Conservation (phyloP, 2,113 vertebrate genomes). For the Limanda limanda region DNA sequence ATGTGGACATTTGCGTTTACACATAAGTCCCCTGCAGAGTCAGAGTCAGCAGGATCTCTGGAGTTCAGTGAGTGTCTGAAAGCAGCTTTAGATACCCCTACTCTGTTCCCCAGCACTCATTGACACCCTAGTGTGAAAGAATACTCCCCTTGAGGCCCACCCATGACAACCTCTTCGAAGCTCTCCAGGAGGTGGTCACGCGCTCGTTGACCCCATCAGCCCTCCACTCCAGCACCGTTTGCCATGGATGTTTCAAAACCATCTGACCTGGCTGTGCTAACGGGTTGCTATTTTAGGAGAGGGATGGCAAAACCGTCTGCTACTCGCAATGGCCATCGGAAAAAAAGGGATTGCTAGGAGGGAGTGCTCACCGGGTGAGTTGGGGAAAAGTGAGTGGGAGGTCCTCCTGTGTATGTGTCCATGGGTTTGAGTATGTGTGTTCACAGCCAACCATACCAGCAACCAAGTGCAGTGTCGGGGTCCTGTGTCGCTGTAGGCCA, state of each 20-base stretch:
- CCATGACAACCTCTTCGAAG: conserved; percentile 26
- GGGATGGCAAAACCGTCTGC: conserved; percentile 82
- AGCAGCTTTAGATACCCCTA: background rate
- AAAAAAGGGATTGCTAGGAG: conserved; percentile 44
- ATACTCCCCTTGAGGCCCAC: conserved; percentile 51
- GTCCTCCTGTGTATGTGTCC: conserved; percentile 26
- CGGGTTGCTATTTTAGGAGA: conserved; percentile 78
- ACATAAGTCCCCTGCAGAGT: too few relatives aligned
- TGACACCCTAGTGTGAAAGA: conserved; percentile 70
- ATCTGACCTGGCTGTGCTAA: conserved; percentile 78
- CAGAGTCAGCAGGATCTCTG: too few relatives aligned
- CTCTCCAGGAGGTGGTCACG: conserved; percentile 32
- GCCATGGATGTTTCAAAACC: conserved; percentile 82
- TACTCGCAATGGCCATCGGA: conserved; percentile 51
- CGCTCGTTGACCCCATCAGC: conserved; percentile 46
- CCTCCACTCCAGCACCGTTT: conserved; percentile 66
- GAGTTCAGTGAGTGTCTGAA: too few relatives aligned
- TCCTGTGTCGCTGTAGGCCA: conserved; percentile 59
- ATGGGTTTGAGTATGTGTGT: conserved; percentile 34
- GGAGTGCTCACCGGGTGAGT: conserved; percentile 23
- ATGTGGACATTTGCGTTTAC: too few relatives aligned
- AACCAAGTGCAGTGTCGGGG: conserved; percentile 36
- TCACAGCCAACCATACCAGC: conserved; percentile 25
- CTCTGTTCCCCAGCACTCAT: conserved; percentile 34
- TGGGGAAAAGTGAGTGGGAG: conserved; percentile 20